Evolutionary conservation across 2,888 invertebrate species (phyloP), one percentile per base, ranked within the genome.

Genomic region (Coelinius sp.): DNA sequence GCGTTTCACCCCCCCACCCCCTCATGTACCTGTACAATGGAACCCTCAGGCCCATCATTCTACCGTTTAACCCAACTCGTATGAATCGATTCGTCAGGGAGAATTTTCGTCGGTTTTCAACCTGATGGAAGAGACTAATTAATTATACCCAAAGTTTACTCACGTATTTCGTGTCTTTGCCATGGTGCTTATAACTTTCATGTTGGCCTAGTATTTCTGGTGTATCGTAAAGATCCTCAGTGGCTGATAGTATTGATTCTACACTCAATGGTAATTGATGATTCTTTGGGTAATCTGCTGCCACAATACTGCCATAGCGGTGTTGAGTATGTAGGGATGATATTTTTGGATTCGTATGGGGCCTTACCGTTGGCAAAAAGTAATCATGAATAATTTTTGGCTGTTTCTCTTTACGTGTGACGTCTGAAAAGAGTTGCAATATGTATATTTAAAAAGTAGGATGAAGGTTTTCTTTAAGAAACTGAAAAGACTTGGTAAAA

Each of bases 111-210:
- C 59, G 59, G 59, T 31, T 59, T 59, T 59, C 59, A 31, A 35
- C 17, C 59, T 59, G 31, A 59, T 59, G 59, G 59, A 35, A 35
- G 59, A 59, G 59, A 31, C 59, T 59, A 59, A 59, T 59, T 59
- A 59, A 59, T 59, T 59, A 59, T 35, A 17, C n/a, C 35, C 59
- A 31, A 59, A 59, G 59, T 59, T 59, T 59, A 59, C 59, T 59
- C 22, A 59, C 59, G 59, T 59, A 59, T 59, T 59, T 59, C 59
- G 59, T 59, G 59, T 59, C 59, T 59, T 35, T 59, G 59, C 59
- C 59, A 14, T 17, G 59, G 59, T 59, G 35, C 59, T 59, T 59
- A 59, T 59, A 59, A 59, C 59, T 59, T 59, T 35, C 59, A 59
- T 17, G 59, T 59, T 8, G 59, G 10, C 14, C 35, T 31, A 31